Conservation (phyloP, 2,888 invertebrate genomes). For the Leptinotarsa peninsularis region DNA sequence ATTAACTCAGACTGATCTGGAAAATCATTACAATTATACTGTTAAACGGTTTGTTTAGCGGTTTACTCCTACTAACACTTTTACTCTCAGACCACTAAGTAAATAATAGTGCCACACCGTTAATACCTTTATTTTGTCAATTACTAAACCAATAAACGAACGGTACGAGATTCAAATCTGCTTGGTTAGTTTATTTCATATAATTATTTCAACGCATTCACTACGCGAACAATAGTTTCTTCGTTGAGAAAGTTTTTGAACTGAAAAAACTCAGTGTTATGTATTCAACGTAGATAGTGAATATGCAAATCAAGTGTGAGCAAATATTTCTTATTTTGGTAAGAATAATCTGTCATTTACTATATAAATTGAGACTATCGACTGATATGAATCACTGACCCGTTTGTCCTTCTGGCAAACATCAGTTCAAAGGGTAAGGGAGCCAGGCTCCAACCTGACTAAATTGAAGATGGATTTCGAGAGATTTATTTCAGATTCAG, state of each 20-base stretch:
- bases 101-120: too few relatives aligned
- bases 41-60: conserved; percentile 16
- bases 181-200: neutral
- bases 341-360: neutral
- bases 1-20: neutral
- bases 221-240: neutral
- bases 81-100: neutral
- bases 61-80: conserved; percentile 21
- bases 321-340: neutral
- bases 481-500: too few relatives aligned
- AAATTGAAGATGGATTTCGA: too few relatives aligned
- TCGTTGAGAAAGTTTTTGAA: neutral
- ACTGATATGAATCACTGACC: too few relatives aligned
- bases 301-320: neutral
- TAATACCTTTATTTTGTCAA: conserved; percentile 36
- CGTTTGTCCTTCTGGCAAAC: too few relatives aligned
- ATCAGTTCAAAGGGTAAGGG: too few relatives aligned
- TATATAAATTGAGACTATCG: neutral
- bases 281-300: conserved; percentile 4
- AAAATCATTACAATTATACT: neutral
- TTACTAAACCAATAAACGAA: conserved; percentile 20
- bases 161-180: conserved; percentile 12
- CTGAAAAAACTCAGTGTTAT: neutral
- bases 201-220: neutral
- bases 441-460: too few relatives aligned